These are phyloP conservation scores for Drepana arcuata DNA, from an alignment of 1,140 invertebrate genomes.

Conservation along the genomic window DNA sequence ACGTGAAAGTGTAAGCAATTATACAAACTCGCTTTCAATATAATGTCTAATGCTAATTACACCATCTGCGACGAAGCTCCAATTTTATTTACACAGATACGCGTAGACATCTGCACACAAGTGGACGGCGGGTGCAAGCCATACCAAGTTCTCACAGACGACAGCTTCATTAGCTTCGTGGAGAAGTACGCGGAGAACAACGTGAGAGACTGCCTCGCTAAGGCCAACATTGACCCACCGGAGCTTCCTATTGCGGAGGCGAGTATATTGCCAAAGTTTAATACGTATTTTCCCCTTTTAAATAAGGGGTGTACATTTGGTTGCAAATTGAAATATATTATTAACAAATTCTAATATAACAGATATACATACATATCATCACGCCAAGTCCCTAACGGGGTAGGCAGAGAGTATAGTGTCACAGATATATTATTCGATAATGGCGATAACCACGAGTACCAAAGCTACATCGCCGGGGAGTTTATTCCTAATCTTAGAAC, in stretches of 20 bases:
- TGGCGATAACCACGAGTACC: background rate
- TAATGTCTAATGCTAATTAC: too few relatives aligned
- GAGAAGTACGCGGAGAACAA: conserved; percentile 34
- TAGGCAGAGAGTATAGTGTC: too few relatives aligned
- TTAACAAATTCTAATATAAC: too few relatives aligned
- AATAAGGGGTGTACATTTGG: background rate
- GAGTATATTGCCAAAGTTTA: conserved; percentile 1
- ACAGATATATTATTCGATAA: conserved; percentile 3
- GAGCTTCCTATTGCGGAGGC: conserved; percentile 32
- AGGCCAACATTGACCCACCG: conserved; percentile 23
- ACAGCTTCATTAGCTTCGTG: conserved; percentile 20
- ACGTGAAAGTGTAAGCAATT: too few relatives aligned
- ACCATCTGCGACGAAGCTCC: too few relatives aligned
- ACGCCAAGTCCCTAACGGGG: too few relatives aligned
- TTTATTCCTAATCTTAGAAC: too few relatives aligned
- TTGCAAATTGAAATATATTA: conserved; percentile 7
- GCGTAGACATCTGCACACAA: conserved; percentile 34
- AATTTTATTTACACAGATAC: conserved; percentile 14
- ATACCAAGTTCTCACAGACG: conserved; percentile 32
- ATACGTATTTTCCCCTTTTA: background rate
- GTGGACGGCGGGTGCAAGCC: conserved; percentile 53
- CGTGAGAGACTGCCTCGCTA: conserved; percentile 11
- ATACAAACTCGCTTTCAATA: too few relatives aligned
- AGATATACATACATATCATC: too few relatives aligned
- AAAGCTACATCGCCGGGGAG: too few relatives aligned